These are phyloP conservation scores for Drosophila demipolita DNA, from an alignment of 2,888 invertebrate species.

Conservation along the genomic window DNA sequence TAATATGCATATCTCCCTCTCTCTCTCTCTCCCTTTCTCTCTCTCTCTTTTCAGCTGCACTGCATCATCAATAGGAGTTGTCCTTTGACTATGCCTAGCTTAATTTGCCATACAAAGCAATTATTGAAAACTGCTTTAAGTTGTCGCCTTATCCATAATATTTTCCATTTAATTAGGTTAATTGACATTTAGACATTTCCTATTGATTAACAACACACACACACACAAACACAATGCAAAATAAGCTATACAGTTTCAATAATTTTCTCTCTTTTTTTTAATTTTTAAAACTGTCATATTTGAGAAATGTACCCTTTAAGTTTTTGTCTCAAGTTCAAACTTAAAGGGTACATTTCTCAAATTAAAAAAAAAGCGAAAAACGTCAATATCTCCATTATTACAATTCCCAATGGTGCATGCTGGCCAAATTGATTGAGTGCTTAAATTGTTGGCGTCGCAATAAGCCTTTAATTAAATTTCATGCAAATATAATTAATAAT, in stretches of 20 bases:
- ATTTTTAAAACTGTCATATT: too few species aligned
- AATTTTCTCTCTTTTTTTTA: background rate
- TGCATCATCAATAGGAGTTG: slow-evolving; percentile 33
- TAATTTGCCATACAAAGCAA: slow-evolving; percentile 23
- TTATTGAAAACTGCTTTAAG: slow-evolving; percentile 37
- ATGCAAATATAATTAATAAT: slow-evolving; percentile 15
- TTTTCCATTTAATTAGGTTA: slow-evolving; percentile 53
- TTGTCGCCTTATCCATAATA: slow-evolving; percentile 12
- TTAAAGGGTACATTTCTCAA: too few species aligned
- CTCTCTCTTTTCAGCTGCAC: background rate
- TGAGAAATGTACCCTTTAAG: too few species aligned
- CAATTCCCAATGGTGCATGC: slow-evolving; percentile 22
- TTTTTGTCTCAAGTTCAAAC: too few species aligned
- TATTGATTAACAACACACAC: slow-evolving; percentile 41
- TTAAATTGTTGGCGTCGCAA: slow-evolving; percentile 25
- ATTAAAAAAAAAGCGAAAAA: too few species aligned
- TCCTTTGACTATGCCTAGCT: slow-evolving; percentile 14
- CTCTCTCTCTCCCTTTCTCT: background rate
- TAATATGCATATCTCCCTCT: slow-evolving; percentile 43
- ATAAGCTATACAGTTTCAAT: slow-evolving; percentile 35
- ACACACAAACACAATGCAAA: slow-evolving; percentile 10
- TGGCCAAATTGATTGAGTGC: slow-evolving; percentile 40
- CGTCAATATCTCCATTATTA: too few species aligned
- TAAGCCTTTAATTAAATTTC: slow-evolving; percentile 20
- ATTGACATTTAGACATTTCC: slow-evolving; percentile 51